A percentile compares a stretch with the other conserved stretches of the same genome.
These are phyloP conservation scores for Mizuhopecten yessoensis DNA, from an alignment of 1,140 invertebrate species.

Conservation along the genomic window DNA sequence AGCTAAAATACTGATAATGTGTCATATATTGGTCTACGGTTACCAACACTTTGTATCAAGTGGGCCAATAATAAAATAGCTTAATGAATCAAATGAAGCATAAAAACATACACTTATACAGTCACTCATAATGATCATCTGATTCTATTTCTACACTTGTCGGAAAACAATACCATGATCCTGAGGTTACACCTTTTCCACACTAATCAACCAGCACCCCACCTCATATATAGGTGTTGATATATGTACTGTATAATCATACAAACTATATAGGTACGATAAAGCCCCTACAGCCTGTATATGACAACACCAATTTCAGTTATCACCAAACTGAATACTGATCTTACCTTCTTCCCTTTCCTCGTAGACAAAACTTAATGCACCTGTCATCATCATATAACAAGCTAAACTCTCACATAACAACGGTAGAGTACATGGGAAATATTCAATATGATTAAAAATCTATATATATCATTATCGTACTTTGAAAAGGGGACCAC, in stretches of 20 bases:
- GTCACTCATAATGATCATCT: neutral
- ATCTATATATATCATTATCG: too few species aligned
- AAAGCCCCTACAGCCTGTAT: neutral
- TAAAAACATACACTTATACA: neutral
- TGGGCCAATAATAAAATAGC: neutral
- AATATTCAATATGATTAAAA: too few species aligned
- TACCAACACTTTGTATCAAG: neutral
- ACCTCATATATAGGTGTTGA: conserved; percentile 6
- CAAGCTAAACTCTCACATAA: neutral
- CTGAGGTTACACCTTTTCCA: neutral
- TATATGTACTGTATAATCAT: neutral
- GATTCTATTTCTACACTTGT: too few species aligned
- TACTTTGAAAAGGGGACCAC: too few species aligned
- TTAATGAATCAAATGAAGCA: neutral
- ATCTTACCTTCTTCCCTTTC: neutral
- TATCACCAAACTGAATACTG: neutral
- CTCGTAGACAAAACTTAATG: conserved; percentile 17
- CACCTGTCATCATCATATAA: neutral
- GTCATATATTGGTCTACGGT: neutral
- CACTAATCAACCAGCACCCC: neutral
- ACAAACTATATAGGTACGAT: neutral
- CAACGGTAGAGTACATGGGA: neutral
- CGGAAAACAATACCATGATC: too few species aligned
- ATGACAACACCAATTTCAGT: neutral
- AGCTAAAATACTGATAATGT: neutral